Evolutionary conservation across 2,113 vertebrate species (phyloP), one percentile per base, ranked within the genome.

Genomic region (Cricetomys ansorgei): DNA sequence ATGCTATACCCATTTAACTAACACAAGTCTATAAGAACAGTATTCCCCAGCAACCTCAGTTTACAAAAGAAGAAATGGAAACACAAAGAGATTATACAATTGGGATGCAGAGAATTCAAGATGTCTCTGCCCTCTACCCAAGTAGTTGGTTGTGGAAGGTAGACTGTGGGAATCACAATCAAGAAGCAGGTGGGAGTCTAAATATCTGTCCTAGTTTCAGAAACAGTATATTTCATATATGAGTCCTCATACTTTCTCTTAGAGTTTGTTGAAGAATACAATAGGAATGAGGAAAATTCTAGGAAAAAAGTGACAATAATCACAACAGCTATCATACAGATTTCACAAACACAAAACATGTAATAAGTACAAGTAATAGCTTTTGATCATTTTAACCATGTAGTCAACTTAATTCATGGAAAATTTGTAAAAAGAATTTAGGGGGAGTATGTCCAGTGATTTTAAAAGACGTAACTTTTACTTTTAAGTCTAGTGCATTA

Each of bases 351-450:
- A 5, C 57, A 31, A 53, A 89, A 65, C 19, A 19, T 88, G 89
- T 72, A 89, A 65, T 23, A 19, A 85, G 89, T 72, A 72, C 53
- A 79, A 48, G 67, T 0, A 40, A 40, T 62, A 57, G 72, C 7
- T 95, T 57, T 59, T 76, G 50, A 92, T 67, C 85, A 96, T 89
- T 91, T 91, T 83, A 85, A 86, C 80, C 62, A 57, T 40, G 77
- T 7, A 86, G 65, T 80, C 19, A 77, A 57, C 48, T 70, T 45
- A 95, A 93, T 72, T 86, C 7, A 69, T 67, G 4, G 12, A 94
- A 53, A 89, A 89, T 89, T 81, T 89, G 12, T 29, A 96, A 65
- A 91, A 80, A 94, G n/a, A 92, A 76, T 91, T 91, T 91, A 91
- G 34, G 40, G 86, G 11, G 37, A 65, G 59, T 55, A 88, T 81